phyloP scores from a whole-genome alignment of 2,888 invertebrate genomes.

The Charanyca ferruginea region DNA sequence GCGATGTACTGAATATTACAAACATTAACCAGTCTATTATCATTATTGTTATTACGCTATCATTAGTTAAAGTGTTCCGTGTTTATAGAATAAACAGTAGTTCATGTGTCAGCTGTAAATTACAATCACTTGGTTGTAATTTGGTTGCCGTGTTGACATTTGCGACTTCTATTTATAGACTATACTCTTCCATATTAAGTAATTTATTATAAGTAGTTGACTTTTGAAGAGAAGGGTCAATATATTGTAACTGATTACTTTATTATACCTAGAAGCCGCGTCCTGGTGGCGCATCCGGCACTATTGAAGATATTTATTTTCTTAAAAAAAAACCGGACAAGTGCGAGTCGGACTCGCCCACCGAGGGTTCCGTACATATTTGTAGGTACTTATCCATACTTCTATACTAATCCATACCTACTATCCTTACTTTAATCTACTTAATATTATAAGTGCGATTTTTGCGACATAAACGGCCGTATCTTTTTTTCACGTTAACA shows the following conservation, averaged over 20 bases:
- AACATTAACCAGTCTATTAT: constrained; percentile 19
- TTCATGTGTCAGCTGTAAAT: neutral
- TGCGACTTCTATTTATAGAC: constrained; percentile 27
- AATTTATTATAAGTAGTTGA: constrained; percentile 6
- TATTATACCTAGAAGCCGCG: neutral
- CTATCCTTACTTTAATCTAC: too few relatives aligned
- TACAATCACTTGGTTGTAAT: constrained; percentile 26
- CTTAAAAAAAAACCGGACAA: too few relatives aligned
- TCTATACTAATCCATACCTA: too few relatives aligned
- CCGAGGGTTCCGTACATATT: too few relatives aligned
- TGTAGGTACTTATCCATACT: too few relatives aligned
- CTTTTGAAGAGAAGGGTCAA: neutral
- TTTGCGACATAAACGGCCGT: too few relatives aligned
- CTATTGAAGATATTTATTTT: too few relatives aligned
- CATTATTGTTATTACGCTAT: constrained; percentile 10
- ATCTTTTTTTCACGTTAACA: too few relatives aligned
- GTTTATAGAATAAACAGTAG: constrained; percentile 36
- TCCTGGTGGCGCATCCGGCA: too few relatives aligned
- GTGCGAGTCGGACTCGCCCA: too few relatives aligned
- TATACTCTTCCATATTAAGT: constrained; percentile 8
- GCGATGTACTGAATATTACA: neutral
- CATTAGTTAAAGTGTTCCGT: constrained; percentile 50
- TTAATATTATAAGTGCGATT: too few relatives aligned
- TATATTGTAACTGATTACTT: constrained; percentile 14
- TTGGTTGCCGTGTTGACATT: constrained; percentile 7